A percentile compares a stretch with the other conserved stretches of the same genome.
phyloP scores from a whole-genome alignment of 2,113 vertebrate species.

The Spheniscus mendiculus region DNA sequence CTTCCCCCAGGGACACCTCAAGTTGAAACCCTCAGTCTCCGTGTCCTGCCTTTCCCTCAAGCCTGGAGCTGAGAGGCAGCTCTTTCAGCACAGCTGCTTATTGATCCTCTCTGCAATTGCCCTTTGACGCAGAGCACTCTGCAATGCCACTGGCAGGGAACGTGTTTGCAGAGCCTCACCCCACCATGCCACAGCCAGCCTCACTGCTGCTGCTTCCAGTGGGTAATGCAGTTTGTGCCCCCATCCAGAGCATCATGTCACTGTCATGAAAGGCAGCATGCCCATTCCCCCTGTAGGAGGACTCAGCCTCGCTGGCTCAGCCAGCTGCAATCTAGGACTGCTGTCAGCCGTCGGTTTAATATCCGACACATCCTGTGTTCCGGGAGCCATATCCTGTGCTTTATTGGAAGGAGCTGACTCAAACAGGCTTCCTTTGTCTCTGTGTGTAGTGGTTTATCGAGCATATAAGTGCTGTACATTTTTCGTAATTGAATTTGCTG shows the following conservation, averaged over 20 bases:
- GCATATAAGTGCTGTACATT: not conserved
- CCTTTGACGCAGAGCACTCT: not conserved
- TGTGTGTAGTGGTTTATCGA: not conserved
- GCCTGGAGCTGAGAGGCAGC: not conserved
- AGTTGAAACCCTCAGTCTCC: not conserved
- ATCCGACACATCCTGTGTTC: not conserved
- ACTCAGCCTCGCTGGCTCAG: not conserved
- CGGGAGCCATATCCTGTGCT: not conserved
- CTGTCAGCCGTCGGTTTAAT: not conserved
- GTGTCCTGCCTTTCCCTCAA: not conserved
- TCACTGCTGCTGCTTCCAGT: not conserved
- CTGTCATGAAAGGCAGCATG: rapidly evolving
- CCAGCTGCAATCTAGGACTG: not conserved
- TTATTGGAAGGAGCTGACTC: not conserved
- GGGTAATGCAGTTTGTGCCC: not conserved
- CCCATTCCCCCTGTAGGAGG: rapidly evolving
- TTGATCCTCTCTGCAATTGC: not conserved
- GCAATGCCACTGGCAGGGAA: rapidly evolving
- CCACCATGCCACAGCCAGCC: rapidly evolving
- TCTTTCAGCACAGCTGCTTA: not conserved
- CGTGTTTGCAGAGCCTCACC: not conserved
- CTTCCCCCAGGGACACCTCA: not conserved
- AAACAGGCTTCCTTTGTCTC: not conserved
- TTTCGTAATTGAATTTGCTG: not conserved
- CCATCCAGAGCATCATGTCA: not conserved